Percentiles rank a stretch among this genome's conserved stretches.
These are phyloP conservation scores for Hydractinia echinata DNA, from an alignment of 30 jellyfish, hydroid and myxozoan genomes.

Conservation along the genomic window DNA sequence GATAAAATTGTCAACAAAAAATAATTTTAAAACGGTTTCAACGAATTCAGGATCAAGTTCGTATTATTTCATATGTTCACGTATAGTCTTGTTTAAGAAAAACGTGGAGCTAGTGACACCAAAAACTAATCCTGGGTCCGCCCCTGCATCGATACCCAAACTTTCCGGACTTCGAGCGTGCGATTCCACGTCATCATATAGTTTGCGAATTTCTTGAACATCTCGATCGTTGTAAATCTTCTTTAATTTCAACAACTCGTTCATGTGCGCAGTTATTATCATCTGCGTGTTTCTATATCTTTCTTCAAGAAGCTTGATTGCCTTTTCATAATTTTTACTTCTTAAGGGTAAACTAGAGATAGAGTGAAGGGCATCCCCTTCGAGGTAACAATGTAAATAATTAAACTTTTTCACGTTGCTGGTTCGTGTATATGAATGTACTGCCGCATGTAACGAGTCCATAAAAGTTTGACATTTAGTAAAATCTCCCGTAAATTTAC, in stretches of 20 bases:
- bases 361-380: neutral
- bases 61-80: no score
- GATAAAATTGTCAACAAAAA: no score
- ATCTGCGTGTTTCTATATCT: neutral
- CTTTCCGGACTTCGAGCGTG: neutral
- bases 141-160: constrained; percentile 5
- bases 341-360: neutral
- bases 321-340: constrained; percentile 3
- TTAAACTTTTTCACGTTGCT: neutral
- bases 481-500: neutral
- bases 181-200: neutral
- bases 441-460: neutral
- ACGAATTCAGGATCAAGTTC: no score
- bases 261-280: neutral
- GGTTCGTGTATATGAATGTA: neutral
- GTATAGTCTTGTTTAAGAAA: no score
- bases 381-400: neutral
- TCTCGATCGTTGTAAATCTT: no score
- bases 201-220: no score
- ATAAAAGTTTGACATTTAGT: neutral
- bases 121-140: no score
- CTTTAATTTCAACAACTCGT: no score
- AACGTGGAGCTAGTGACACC: no score
- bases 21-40: no score
- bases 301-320: neutral